Conservation (phyloP, 2,888 invertebrate genomes). For the Halictus quadricinctus region DNA sequence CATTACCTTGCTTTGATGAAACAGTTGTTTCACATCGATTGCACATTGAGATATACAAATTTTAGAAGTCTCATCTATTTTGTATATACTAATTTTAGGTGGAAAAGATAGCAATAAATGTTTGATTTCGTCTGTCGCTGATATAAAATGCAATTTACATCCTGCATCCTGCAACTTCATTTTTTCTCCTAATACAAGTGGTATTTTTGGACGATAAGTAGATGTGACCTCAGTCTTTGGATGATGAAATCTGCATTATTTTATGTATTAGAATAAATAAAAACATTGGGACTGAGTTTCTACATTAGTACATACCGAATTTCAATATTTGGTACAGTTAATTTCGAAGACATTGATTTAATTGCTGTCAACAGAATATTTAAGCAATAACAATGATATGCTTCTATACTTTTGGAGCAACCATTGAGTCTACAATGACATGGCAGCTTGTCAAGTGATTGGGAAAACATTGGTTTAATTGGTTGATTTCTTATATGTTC, state of each 20-base stretch:
- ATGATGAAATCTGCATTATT: conserved; percentile 77
- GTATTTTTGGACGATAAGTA: conserved; percentile 70
- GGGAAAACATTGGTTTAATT: conserved; percentile 50
- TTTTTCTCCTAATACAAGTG: conserved; percentile 67
- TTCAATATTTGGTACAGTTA: conserved; percentile 72
- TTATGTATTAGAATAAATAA: not conserved
- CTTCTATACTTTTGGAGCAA: conserved; percentile 64
- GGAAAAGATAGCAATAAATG: conserved; percentile 76
- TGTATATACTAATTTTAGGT: conserved; percentile 78
- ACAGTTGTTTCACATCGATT: conserved; percentile 74
- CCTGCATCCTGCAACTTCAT: conserved; percentile 74
- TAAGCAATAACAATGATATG: conserved; percentile 77
- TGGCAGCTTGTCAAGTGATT: conserved; percentile 37
- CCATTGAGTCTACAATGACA: conserved; percentile 33
- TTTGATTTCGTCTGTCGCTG: conserved; percentile 75
- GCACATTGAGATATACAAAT: conserved; percentile 70
- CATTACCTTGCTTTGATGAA: conserved; percentile 73
- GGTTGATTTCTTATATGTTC: conserved; percentile 41
- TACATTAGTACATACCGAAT: conserved; percentile 73
- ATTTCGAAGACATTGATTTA: conserved; percentile 66
- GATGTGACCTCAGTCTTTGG: conserved; percentile 77
- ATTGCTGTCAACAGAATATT: conserved; percentile 73
- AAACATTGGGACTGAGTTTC: not conserved
- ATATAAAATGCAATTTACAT: conserved; percentile 79
- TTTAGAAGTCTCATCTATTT: conserved; percentile 65